phyloP scores from a whole-genome alignment of 2,113 vertebrate species.

The Rhizomys pruinosus region DNA sequence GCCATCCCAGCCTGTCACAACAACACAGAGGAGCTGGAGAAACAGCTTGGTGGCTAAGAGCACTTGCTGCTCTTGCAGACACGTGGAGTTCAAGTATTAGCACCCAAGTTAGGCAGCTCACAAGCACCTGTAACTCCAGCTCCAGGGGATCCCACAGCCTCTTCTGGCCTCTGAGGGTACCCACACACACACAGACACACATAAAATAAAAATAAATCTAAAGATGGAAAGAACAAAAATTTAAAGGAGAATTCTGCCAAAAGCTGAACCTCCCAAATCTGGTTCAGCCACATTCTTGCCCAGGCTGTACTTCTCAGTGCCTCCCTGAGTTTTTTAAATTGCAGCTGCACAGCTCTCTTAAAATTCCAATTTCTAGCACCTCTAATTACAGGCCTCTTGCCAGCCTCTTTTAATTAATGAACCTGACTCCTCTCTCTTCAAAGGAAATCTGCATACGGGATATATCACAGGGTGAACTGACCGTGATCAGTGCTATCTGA shows the following conservation, averaged over 20 bases:
- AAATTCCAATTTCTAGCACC: slow-evolving; percentile 89
- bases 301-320: slow-evolving; percentile 85
- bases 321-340: slow-evolving; percentile 86
- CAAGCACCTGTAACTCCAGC: too few species aligned
- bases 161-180: too few species aligned
- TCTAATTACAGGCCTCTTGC: slow-evolving; percentile 89
- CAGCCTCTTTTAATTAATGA: slow-evolving; percentile 90
- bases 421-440: slow-evolving; percentile 87
- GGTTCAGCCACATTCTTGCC: slow-evolving; percentile 89
- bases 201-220: too few species aligned
- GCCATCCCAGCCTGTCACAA: slow-evolving; percentile 73
- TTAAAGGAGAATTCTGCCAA: slow-evolving; percentile 86
- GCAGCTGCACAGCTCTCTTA: slow-evolving; percentile 87
- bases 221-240: slow-evolving; percentile 78
- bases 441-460: slow-evolving; percentile 84
- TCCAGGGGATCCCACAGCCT: too few species aligned
- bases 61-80: too few species aligned
- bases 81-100: too few species aligned
- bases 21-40: neutral
- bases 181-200: too few species aligned
- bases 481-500: slow-evolving; percentile 57
- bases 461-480: slow-evolving; percentile 75
- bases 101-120: too few species aligned
- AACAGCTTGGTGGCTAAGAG: too few species aligned
- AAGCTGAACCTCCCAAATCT: slow-evolving; percentile 85